phyloP scores from a whole-genome alignment of 2,888 invertebrate species.

The Hypomecis atomaria region DNA sequence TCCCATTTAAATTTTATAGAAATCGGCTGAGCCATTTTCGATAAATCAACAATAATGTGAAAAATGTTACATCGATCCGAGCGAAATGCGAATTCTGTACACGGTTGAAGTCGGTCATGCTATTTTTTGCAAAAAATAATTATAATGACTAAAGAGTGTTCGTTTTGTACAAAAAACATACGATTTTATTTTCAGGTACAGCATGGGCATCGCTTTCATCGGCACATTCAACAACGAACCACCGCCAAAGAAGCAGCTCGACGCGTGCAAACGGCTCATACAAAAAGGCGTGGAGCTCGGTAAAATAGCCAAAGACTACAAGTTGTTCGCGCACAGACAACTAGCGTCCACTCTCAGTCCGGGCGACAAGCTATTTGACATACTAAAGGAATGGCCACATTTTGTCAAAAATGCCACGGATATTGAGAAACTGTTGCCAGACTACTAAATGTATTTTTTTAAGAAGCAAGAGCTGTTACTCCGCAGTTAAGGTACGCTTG shows the following conservation, averaged over 20 bases:
- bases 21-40: too few relatives aligned
- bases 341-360: constrained; percentile 88
- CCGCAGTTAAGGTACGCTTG: too few relatives aligned
- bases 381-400: constrained; percentile 89
- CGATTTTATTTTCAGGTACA: constrained; percentile 58
- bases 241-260: constrained; percentile 82
- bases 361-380: constrained; percentile 86
- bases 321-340: constrained; percentile 88
- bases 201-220: constrained; percentile 89
- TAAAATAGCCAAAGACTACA: constrained; percentile 86
- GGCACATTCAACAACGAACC: constrained; percentile 86
- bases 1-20: too few relatives aligned
- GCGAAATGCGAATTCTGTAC: too few relatives aligned
- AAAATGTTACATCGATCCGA: too few relatives aligned
- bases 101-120: too few relatives aligned
- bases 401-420: constrained; percentile 74
- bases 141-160: too few relatives aligned
- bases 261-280: constrained; percentile 86
- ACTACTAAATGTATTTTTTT: constrained; percentile 46
- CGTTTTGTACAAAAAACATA: too few relatives aligned
- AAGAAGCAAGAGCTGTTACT: background rate
- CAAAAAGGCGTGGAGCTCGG: constrained; percentile 85
- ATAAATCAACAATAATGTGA: too few relatives aligned
- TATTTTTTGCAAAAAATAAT: too few relatives aligned
- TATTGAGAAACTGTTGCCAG: constrained; percentile 57